phyloP scores from a whole-genome alignment of 2,797 vertebrate genomes.

The Euphonia xanthogaster region DNA sequence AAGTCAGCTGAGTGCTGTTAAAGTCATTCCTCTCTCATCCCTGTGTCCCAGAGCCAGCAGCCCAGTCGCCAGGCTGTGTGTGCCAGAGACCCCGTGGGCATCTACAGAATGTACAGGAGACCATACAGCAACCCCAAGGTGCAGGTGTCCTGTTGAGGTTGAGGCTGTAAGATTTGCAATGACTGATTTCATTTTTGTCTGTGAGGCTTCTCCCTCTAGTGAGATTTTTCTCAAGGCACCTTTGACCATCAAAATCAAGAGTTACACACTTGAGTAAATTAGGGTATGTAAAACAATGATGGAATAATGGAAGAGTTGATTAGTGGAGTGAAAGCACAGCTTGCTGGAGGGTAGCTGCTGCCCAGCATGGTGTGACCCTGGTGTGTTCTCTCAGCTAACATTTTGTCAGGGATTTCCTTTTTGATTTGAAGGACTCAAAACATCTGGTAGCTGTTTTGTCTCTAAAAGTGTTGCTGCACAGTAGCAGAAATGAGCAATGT shows the following conservation, averaged over 20 bases:
- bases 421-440: not conserved
- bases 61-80: rapidly evolving
- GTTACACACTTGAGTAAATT: not conserved
- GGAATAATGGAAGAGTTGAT: not conserved
- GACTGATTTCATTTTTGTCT: not conserved
- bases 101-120: too few relatives aligned
- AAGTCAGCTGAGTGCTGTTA: not conserved
- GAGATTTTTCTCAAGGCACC: not conserved
- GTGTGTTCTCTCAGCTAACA: not conserved
- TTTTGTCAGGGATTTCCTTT: not conserved
- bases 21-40: not conserved
- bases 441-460: not conserved
- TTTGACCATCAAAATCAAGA: not conserved
- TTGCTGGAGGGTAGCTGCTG: not conserved
- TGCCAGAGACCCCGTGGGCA: rapidly evolving
- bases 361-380: rapidly evolving
- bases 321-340: not conserved
- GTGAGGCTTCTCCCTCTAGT: not conserved
- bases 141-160: not conserved
- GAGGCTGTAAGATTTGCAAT: not conserved
- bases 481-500: not conserved
- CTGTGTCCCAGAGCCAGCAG: not conserved
- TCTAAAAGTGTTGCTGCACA: not conserved
- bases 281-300: not conserved
- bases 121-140: not conserved